phyloP scores from a whole-genome alignment of 2,797 vertebrate species.

The Periparus ater region DNA sequence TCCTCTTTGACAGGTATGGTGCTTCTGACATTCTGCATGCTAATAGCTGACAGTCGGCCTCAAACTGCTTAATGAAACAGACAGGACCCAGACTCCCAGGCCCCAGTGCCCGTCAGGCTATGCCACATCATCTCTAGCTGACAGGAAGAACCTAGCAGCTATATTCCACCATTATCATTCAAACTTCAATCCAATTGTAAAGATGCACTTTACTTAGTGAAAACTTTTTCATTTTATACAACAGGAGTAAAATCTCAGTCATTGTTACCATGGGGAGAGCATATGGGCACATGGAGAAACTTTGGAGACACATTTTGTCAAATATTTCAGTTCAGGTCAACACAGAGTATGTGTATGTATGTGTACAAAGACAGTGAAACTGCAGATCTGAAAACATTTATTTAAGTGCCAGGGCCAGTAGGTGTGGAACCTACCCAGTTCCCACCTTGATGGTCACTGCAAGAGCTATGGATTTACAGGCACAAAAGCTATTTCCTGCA shows the following conservation, averaged over 20 bases:
- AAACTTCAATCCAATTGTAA: background rate
- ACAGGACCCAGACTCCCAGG: background rate
- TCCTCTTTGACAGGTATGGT: background rate
- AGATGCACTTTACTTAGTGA: background rate
- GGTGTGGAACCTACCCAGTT: background rate
- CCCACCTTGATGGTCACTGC: background rate
- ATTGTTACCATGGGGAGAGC: background rate
- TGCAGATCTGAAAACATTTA: background rate
- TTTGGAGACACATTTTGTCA: background rate
- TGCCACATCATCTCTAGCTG: background rate
- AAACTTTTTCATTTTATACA: background rate
- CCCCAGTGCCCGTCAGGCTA: background rate
- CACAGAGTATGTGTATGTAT: rapidly evolving
- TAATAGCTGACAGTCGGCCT: background rate
- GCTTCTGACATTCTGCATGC: slow-evolving; percentile 20
- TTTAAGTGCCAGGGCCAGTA: background rate
- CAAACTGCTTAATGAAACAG: slow-evolving; percentile 30
- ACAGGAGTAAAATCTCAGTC: background rate
- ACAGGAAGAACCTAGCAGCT: background rate
- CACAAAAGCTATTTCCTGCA: background rate
- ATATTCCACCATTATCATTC: background rate
- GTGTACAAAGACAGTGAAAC: background rate
- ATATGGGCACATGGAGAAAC: background rate
- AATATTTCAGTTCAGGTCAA: background rate
- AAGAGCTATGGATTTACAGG: background rate